These are phyloP conservation scores for Lasiommata megera DNA, from an alignment of 2,888 invertebrate species.

Conservation along the genomic window DNA sequence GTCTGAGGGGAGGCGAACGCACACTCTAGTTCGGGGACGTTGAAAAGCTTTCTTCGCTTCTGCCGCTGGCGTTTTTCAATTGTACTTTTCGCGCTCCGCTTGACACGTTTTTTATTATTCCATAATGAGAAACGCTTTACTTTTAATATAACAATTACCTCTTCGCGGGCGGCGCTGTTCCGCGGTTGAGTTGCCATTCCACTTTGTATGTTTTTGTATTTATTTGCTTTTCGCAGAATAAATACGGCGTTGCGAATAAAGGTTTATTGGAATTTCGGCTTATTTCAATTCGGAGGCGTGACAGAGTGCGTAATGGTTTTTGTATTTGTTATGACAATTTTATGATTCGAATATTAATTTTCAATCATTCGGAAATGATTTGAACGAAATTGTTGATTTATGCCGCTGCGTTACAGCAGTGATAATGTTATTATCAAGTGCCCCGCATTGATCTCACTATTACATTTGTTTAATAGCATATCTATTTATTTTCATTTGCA, in stretches of 20 bases:
- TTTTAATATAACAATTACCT: constrained; percentile 38
- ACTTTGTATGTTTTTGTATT: constrained; percentile 7
- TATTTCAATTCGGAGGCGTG: constrained; percentile 8
- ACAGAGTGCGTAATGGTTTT: constrained; percentile 8
- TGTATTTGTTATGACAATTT: constrained; percentile 9
- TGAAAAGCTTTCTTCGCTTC: constrained; percentile 14
- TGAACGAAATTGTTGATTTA: neutral
- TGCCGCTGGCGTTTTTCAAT: constrained; percentile 25
- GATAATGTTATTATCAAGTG: neutral
- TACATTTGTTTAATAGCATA: no score
- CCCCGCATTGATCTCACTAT: neutral
- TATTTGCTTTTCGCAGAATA: constrained; percentile 7
- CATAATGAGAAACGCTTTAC: constrained; percentile 39
- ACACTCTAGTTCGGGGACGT: neutral
- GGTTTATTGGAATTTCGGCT: constrained; percentile 10
- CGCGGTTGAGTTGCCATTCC: constrained; percentile 5
- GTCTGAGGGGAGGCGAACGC: neutral
- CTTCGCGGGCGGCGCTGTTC: neutral
- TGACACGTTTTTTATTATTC: constrained; percentile 36
- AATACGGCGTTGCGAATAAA: constrained; percentile 5
- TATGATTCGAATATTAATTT: constrained; percentile 9
- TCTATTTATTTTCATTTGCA: no score
- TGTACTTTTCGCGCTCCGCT: constrained; percentile 29
- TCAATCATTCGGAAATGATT: neutral
- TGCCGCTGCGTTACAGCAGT: neutral